Evolutionary conservation across 2,888 invertebrate species (phyloP).

Genomic region (Trichogramma evanescens): DNA sequence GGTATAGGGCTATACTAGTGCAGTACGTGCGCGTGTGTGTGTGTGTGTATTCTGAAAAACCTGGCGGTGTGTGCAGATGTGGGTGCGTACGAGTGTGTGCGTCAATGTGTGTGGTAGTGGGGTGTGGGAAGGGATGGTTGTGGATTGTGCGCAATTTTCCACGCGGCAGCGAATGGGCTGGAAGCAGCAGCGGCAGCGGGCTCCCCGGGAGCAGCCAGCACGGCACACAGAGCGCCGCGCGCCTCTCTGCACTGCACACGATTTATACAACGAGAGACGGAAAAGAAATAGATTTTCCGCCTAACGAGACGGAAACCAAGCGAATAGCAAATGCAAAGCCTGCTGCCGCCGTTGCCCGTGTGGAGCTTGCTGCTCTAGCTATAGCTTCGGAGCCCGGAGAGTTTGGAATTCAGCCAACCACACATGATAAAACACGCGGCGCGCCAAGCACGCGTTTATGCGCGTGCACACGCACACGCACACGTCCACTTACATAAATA

Average conservation of each 20-base stretch:
- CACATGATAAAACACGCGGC: conserved; percentile 35
- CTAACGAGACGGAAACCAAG: conserved; percentile 41
- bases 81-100: neutral
- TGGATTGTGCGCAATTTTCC: conserved; percentile 1
- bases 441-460: conserved; percentile 29
- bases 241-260: neutral
- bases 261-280: conserved; percentile 12
- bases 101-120: neutral
- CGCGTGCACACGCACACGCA: too few relatives aligned
- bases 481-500: too few relatives aligned
- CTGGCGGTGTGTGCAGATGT: too few relatives aligned
- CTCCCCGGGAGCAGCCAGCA: neutral
- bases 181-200: neutral
- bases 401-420: conserved; percentile 34
- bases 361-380: neutral
- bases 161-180: conserved; percentile 4
- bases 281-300: conserved; percentile 43
- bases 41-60: too few relatives aligned
- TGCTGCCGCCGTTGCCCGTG: conserved; percentile 24
- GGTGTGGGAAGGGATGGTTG: conserved; percentile 14
- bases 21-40: too few relatives aligned
- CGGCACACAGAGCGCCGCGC: neutral
- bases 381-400: neutral
- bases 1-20: too few relatives aligned
- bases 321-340: conserved; percentile 37